phyloP scores from a whole-genome alignment of 2,113 vertebrate genomes.

The Trogon surrucura region DNA sequence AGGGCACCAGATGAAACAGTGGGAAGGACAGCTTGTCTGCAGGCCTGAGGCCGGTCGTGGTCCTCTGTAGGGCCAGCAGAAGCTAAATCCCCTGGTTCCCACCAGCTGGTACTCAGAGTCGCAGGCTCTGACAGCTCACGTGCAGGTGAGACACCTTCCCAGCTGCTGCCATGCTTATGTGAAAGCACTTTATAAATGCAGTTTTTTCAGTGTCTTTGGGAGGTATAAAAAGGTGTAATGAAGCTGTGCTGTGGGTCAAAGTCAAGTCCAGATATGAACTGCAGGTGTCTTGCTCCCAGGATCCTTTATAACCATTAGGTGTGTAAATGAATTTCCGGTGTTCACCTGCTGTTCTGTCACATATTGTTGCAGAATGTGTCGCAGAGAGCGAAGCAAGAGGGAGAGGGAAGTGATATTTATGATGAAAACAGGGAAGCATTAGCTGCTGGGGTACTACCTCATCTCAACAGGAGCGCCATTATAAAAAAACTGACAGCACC shows the following conservation, averaged over 20 bases:
- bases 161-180: neutral
- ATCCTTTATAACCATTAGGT: neutral
- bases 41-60: neutral
- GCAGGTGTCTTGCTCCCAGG: neutral
- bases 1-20: neutral
- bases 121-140: neutral
- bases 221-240: neutral
- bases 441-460: neutral
- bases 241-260: neutral
- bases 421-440: neutral
- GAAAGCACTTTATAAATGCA: neutral
- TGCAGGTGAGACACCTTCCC: neutral
- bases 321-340: neutral
- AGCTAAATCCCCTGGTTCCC: neutral
- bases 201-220: neutral
- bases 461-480: neutral
- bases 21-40: neutral
- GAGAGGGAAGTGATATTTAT: neutral
- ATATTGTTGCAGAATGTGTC: neutral
- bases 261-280: neutral
- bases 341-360: slow-evolving; percentile 3
- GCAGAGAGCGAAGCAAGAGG: neutral
- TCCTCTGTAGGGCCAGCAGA: neutral
- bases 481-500: neutral
- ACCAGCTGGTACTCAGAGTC: neutral